phyloP scores from a whole-genome alignment of 2,797 vertebrate species.

The Gymnothorax reevesii region DNA sequence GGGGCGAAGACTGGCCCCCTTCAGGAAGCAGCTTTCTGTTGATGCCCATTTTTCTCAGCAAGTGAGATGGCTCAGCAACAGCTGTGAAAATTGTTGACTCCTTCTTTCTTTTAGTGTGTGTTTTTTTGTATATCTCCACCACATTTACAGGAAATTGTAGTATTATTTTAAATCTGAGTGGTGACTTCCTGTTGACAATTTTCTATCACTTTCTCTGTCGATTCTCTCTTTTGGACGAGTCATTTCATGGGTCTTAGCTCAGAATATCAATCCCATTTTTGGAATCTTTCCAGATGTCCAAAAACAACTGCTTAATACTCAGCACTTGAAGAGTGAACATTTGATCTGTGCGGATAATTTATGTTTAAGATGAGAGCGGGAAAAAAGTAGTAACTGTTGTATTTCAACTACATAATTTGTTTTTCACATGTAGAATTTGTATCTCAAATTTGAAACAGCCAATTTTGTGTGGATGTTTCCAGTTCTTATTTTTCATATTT shows the following conservation, averaged over 20 bases:
- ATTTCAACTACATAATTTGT: no score
- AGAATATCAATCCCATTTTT: not conserved
- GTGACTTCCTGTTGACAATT: not conserved
- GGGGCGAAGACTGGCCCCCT: slow-evolving; percentile 15
- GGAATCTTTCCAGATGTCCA: no score
- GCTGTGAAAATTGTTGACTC: slow-evolving; percentile 2
- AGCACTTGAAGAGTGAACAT: no score
- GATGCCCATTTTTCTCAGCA: not conserved
- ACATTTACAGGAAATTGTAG: slow-evolving; percentile 4
- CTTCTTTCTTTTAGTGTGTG: no score
- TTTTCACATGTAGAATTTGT: no score
- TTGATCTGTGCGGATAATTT: no score
- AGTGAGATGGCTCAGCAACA: not conserved
- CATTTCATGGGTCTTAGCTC: not conserved
- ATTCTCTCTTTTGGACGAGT: not conserved
- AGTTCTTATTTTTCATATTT: no score
- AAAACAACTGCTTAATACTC: no score
- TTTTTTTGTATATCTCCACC: not conserved
- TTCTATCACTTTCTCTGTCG: not conserved
- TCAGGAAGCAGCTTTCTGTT: slow-evolving; percentile 31
- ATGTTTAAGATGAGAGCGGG: no score
- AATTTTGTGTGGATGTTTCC: no score
- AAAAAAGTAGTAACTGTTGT: no score
- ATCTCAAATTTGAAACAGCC: no score
- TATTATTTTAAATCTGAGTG: not conserved